Percentiles rank a stretch among this genome's conserved stretches.
These are phyloP conservation scores for Nematostella vectensis DNA, from an alignment of 92 coral and sea anemone genomes.

Conservation along the genomic window DNA sequence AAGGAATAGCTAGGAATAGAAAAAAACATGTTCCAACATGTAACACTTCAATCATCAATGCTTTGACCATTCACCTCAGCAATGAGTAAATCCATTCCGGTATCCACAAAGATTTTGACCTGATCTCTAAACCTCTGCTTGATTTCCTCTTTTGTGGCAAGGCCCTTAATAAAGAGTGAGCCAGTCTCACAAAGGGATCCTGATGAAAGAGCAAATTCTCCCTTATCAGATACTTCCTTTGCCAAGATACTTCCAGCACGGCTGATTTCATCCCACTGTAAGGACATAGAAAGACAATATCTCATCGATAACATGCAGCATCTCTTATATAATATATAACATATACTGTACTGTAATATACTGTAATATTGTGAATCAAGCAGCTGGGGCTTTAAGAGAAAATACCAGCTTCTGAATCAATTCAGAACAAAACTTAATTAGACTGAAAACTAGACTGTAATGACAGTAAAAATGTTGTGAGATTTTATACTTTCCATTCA, in stretches of 20 bases:
- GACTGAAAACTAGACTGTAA: too few species aligned
- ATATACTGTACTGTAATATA: too few species aligned
- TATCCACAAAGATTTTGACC: slow-evolving; percentile 33
- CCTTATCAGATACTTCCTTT: slow-evolving; percentile 38
- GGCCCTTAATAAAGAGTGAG: slow-evolving; percentile 24
- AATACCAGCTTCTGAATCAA: too few species aligned
- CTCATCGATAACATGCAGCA: too few species aligned
- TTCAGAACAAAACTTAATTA: too few species aligned
- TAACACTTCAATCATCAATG: too few species aligned
- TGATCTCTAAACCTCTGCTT: slow-evolving; percentile 47
- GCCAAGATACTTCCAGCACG: slow-evolving; percentile 58
- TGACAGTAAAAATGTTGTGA: too few species aligned
- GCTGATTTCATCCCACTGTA: slow-evolving; percentile 41
- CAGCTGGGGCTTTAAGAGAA: too few species aligned
- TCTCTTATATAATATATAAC: too few species aligned
- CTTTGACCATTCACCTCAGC: slow-evolving; percentile 44
- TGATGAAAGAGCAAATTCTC: slow-evolving; percentile 32
- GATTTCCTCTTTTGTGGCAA: slow-evolving; percentile 38
- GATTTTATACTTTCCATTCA: too few species aligned
- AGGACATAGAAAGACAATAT: slow-evolving; percentile 1
- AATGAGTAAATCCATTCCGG: slow-evolving; percentile 51
- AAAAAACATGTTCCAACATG: too few species aligned
- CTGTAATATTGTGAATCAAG: too few species aligned
- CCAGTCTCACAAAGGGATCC: slow-evolving; percentile 54
- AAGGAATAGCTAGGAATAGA: background rate